A percentile compares a stretch with the other conserved stretches of the same genome.
Evolutionary conservation across 2,113 vertebrate species (phyloP).

Genomic region (Melanocharis versteri): DNA sequence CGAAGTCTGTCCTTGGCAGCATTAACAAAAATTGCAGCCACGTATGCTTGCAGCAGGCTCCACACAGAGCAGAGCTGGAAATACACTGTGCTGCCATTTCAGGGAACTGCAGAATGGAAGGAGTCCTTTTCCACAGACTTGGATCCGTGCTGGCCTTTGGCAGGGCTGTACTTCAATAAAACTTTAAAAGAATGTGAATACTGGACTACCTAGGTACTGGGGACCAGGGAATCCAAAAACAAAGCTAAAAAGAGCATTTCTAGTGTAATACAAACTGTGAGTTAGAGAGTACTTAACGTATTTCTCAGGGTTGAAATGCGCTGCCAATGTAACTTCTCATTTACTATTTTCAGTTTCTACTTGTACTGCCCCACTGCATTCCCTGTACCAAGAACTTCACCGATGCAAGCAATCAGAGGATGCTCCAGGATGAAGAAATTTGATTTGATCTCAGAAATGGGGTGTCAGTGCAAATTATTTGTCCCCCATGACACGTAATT

Average conservation of each 20-base stretch:
- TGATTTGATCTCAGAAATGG: neutral
- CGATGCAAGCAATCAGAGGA: neutral
- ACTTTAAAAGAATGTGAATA: slow-evolving; percentile 33
- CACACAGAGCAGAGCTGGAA: slow-evolving; percentile 38
- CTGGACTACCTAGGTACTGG: slow-evolving; percentile 2
- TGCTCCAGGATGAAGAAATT: neutral
- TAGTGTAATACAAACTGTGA: neutral
- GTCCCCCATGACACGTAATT: neutral
- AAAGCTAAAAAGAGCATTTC: neutral
- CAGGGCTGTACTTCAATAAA: slow-evolving; percentile 38
- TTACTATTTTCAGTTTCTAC: neutral
- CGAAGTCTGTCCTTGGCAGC: slow-evolving; percentile 60
- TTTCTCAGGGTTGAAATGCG: neutral
- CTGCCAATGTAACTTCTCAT: neutral
- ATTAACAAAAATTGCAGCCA: slow-evolving; percentile 46
- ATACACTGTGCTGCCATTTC: slow-evolving; percentile 52
- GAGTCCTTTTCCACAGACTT: slow-evolving; percentile 54
- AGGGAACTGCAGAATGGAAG: slow-evolving; percentile 56
- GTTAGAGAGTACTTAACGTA: neutral
- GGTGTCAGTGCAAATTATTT: neutral
- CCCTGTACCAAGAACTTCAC: neutral
- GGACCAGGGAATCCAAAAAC: neutral
- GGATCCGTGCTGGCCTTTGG: slow-evolving; percentile 48
- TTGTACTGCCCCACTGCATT: neutral
- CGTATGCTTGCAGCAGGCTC: slow-evolving; percentile 52